A percentile compares a stretch with the other conserved stretches of the same genome.
Evolutionary conservation across 2,113 vertebrate species (phyloP).

Genomic region (Oncorhynchus clarkii): DNA sequence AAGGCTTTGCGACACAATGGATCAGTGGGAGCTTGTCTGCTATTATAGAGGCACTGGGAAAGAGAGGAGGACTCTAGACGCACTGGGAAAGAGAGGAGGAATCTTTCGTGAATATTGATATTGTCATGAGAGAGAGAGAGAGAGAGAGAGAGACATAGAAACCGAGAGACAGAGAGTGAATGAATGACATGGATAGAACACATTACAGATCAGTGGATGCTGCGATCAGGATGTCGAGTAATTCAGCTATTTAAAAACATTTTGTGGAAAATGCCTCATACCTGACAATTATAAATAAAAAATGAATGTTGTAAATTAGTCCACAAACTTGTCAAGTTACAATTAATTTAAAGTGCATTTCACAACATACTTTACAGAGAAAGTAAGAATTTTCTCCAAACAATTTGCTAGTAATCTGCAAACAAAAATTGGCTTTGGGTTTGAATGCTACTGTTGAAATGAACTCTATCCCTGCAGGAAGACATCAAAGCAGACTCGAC

Average conservation of each 20-base stretch:
- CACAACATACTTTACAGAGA: background rate
- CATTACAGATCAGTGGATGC: too few species aligned
- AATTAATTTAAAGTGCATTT: background rate
- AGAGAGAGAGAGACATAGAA: too few species aligned
- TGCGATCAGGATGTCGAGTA: too few species aligned
- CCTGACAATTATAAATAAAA: too few species aligned
- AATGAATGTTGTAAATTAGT: too few species aligned
- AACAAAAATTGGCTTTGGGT: constrained; percentile 16
- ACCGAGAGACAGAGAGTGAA: too few species aligned
- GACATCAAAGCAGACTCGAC: constrained; percentile 72
- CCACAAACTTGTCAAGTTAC: background rate
- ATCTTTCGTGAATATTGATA: constrained; percentile 53
- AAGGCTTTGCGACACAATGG: constrained; percentile 72
- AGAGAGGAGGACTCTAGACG: constrained; percentile 46
- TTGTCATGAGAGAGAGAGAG: constrained; percentile 19
- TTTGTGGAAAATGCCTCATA: too few species aligned
- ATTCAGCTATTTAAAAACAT: too few species aligned
- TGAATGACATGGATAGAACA: background rate
- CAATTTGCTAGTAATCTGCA: background rate
- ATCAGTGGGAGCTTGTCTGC: constrained; percentile 71
- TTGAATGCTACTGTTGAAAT: constrained; percentile 64
- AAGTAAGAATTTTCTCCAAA: background rate
- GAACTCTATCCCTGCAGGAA: constrained; percentile 59
- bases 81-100: constrained; percentile 43
- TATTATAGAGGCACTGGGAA: constrained; percentile 44